These are phyloP conservation scores for Poeciliopsis turneri DNA, from an alignment of 2,797 vertebrate genomes.

Conservation along the genomic window DNA sequence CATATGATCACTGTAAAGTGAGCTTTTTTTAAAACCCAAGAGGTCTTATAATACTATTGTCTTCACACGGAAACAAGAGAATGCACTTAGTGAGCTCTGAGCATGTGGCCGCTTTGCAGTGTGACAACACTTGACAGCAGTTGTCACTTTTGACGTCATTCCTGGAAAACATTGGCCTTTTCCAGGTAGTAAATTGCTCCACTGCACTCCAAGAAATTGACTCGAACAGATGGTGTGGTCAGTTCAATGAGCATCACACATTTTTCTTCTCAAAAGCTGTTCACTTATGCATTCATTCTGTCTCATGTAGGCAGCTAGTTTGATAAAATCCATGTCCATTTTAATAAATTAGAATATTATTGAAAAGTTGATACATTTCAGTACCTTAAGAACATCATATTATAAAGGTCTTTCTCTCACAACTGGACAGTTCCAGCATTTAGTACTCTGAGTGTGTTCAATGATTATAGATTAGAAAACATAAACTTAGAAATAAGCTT, in stretches of 20 bases:
- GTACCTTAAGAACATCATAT: background rate
- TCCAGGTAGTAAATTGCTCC: slow-evolving; percentile 51
- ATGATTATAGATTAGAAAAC: background rate
- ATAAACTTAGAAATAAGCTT: background rate
- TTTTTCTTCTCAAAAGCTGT: slow-evolving; percentile 14
- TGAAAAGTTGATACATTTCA: background rate
- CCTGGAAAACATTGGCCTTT: slow-evolving; percentile 36
- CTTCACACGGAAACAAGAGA: slow-evolving; percentile 50
- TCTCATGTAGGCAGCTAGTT: slow-evolving; percentile 13
- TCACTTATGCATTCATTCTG: background rate
- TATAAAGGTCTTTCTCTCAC: background rate
- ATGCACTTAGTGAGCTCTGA: slow-evolving; percentile 53
- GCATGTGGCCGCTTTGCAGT: slow-evolving; percentile 45
- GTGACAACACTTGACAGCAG: slow-evolving; percentile 51
- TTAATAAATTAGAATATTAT: background rate
- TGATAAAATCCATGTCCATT: background rate
- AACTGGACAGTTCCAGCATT: background rate
- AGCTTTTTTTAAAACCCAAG: slow-evolving; percentile 34
- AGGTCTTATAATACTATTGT: slow-evolving; percentile 29
- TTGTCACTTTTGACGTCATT: slow-evolving; percentile 67
- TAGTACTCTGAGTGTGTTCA: background rate
- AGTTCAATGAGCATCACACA: slow-evolving; percentile 9
- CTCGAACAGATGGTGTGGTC: slow-evolving; percentile 38
- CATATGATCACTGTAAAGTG: slow-evolving; percentile 40
- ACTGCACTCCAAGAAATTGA: slow-evolving; percentile 46